Evolutionary conservation across 2,888 invertebrate species (phyloP), one percentile per base, ranked within the genome.

Genomic region (Cyrtodaria siliqua): DNA sequence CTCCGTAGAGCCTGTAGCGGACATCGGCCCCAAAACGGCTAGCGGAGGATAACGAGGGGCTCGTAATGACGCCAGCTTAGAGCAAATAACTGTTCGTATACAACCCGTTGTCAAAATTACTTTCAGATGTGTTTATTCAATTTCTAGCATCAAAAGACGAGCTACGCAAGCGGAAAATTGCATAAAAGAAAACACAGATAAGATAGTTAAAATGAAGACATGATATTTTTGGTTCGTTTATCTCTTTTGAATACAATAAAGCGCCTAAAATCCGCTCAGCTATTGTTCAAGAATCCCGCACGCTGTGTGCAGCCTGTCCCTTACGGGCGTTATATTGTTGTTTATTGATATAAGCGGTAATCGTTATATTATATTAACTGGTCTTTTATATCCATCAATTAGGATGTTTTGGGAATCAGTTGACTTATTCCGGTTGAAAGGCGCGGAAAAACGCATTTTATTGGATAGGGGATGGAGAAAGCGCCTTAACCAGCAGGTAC

Each of bases 121-220:
- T 44, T 56, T 50, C 50, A 18, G 53, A 66, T 59, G 42, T 55
- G 72, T 64, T 72, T 29, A 66, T 66, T 64, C 49, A 60, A 72
- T 64, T 64, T 72, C 38, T 20, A 67, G 33, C 62, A 73, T 73
- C 67, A 67, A 67, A 70, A 67, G 61, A 26, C 4, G 42, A 8
- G 20, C n/a, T 33, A 64, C 50, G 42, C 42, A 40, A 33, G 53
- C 71, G 42, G 38, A 53, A 64, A 63, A 63, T 59, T 52, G 52
- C 26, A 71, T 59, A 50, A 71, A 61, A 60, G 67, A 49, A 56
- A 16, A 6, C 14, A 47, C 9, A 60, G 67, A 73, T 73, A 67
- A 67, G 60, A 67, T 66, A 57, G 40, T 53, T 64, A 52, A 38
- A 33, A 33, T 38, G 64, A 66, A 44, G 64, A 72, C 50, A 12